A percentile compares a stretch with the other conserved stretches of the same genome.
These are phyloP conservation scores for Amblyraja radiata DNA, from an alignment of 2,797 vertebrate genomes.

Conservation along the genomic window DNA sequence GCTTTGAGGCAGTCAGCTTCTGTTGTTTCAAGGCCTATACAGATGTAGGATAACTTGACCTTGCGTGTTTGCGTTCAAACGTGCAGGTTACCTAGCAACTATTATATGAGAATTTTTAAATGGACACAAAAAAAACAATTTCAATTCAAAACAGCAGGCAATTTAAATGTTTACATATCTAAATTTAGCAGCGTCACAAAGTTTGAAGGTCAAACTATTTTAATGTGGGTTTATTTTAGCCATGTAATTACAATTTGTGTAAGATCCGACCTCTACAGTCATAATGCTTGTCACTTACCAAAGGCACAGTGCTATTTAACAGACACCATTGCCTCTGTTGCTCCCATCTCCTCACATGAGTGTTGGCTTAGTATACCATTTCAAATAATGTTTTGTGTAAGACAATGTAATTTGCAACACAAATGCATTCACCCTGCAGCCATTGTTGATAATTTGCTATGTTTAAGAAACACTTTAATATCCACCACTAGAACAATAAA, in stretches of 20 bases:
- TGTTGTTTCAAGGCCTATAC: constrained; percentile 23
- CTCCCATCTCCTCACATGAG: not conserved
- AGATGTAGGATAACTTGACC: constrained; percentile 1
- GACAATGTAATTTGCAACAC: constrained; percentile 10
- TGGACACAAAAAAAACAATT: not conserved
- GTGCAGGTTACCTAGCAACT: not conserved
- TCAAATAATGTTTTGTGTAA: not conserved
- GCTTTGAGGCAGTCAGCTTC: constrained; percentile 26
- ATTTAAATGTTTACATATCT: not conserved
- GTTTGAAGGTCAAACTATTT: not conserved
- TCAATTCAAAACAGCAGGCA: constrained; percentile 22
- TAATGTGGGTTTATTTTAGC: not conserved
- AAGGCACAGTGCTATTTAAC: not conserved
- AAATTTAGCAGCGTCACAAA: not conserved
- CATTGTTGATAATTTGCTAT: constrained; percentile 17
- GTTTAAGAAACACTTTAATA: not conserved
- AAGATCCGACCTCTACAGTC: not conserved
- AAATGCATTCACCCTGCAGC: not conserved
- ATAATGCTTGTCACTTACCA: not conserved
- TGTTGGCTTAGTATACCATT: constrained; percentile 9
- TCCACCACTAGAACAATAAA: not conserved
- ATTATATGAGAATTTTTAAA: constrained; percentile 25
- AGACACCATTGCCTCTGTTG: not conserved
- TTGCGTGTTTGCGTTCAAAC: not conserved
- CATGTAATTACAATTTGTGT: not conserved